Base-by-base conservation (phyloP, 2,797 vertebrate species). In the Myoxocephalus aenaeus region DNA sequence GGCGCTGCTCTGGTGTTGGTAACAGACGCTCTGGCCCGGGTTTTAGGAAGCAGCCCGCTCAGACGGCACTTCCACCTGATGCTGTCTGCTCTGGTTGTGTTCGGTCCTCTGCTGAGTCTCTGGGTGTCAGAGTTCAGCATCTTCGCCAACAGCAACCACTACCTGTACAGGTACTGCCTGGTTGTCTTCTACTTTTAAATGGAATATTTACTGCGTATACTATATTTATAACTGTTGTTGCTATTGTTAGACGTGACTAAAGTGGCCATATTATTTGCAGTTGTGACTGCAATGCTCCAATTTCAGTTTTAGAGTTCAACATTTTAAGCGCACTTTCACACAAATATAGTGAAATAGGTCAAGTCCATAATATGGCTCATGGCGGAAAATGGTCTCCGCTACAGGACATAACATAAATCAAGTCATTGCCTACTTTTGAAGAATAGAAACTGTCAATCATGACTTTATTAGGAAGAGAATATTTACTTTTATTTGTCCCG, bases 121-220 rank as follows among this genome's bases (percentile, higher is more conserved):
- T 95, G 95, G 80, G 95, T 90, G 25, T 96, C 96, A 62, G 96
- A 95, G 51, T 93, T 94, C 90, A 96, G 94, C 75, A 92, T 97
- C 82, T 96, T 97, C 29, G 95, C 95, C 70, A 96, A 96, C 86
- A 92, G 92, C 46, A 94, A 96, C 85, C 93, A 97, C 86, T 97
- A 92, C 92, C 93, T 97, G 87, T 96, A 96, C 95, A 96, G 96
- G 96, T 96, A 57, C 54, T 9, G 54, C 27, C 32, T 9, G 14
- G 9, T 40, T 63, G 57, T n/a, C 5, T 42, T 69, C 12, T 64
- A 34, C 63, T 46, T 38, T 63, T 25, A 53, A 32, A 59, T 59
- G n/a, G 4, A 57, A n/a, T 15, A 42, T 42, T 15, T 12, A 34
- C 7, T 34, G 7, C 2, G 15, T 42, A 4, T 3, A 2, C 9